Evolutionary conservation across 2,888 invertebrate species (phyloP).

Genomic region (Charanyca ferruginea): DNA sequence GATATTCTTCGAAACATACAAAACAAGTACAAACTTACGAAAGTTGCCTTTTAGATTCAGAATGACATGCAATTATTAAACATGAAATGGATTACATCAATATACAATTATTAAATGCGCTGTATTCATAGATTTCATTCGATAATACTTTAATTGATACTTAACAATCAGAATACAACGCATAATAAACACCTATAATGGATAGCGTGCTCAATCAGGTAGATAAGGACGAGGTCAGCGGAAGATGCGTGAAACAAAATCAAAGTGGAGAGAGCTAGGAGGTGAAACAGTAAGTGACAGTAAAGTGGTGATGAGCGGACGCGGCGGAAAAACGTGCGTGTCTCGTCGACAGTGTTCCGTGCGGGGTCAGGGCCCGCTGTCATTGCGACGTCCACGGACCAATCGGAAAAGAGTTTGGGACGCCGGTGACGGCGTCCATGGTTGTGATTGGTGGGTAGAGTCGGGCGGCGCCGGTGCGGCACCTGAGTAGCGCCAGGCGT

Average conservation of each 20-base stretch:
- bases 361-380: constrained; percentile 85
- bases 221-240: constrained; percentile 83
- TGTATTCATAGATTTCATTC: constrained; percentile 42
- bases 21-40: constrained; percentile 63
- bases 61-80: constrained; percentile 69
- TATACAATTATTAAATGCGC: constrained; percentile 46
- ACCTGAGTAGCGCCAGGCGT: constrained; percentile 92
- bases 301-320: constrained; percentile 89
- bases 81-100: constrained; percentile 56
- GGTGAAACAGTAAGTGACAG: constrained; percentile 88
- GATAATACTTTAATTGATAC: constrained; percentile 9
- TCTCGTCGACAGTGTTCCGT: constrained; percentile 88
- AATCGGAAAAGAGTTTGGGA: constrained; percentile 59
- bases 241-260: constrained; percentile 86
- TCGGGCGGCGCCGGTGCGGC: constrained; percentile 77
- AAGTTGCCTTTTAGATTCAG: constrained; percentile 63
- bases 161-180: constrained; percentile 60
- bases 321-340: constrained; percentile 85
- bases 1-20: constrained; percentile 39
- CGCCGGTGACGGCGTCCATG: constrained; percentile 48
- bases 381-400: constrained; percentile 73
- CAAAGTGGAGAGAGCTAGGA: constrained; percentile 84
- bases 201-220: constrained; percentile 85
- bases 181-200: constrained; percentile 70
- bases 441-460: constrained; percentile 71